These are phyloP conservation scores for Beaufortia kweichowensis DNA, from an alignment of 2,113 vertebrate species.

Conservation along the genomic window DNA sequence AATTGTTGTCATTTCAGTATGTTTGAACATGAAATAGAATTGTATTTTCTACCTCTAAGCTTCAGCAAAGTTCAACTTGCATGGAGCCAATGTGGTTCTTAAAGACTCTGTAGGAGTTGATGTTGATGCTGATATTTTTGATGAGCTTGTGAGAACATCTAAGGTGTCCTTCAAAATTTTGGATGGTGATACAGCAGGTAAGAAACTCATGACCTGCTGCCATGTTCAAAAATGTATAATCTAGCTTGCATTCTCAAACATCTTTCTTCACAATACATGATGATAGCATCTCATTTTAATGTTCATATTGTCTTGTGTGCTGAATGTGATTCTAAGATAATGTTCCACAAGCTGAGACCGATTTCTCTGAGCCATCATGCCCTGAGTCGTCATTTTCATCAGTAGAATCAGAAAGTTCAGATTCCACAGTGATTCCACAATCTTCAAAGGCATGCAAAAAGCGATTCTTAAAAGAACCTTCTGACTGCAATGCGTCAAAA, in stretches of 20 bases:
- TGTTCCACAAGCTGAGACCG: neutral
- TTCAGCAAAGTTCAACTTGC: neutral
- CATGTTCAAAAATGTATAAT: neutral
- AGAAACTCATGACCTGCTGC: neutral
- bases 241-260: too few relatives aligned
- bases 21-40: too few relatives aligned
- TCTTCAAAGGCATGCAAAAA: neutral
- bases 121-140: constrained; percentile 4
- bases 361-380: too few relatives aligned
- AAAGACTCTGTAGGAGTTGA: neutral
- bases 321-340: neutral
- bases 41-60: neutral
- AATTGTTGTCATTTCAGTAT: too few relatives aligned
- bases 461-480: neutral
- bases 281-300: too few relatives aligned
- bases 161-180: neutral
- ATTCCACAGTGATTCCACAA: neutral
- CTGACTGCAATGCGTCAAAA: neutral
- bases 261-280: neutral
- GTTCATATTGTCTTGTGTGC: neutral
- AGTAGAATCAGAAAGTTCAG: neutral
- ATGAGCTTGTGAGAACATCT: neutral
- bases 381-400: neutral
- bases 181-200: neutral
- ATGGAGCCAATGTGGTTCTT: neutral